These are phyloP conservation scores for Nomada ferruginata DNA, from an alignment of 2,888 invertebrate species.

Conservation along the genomic window DNA sequence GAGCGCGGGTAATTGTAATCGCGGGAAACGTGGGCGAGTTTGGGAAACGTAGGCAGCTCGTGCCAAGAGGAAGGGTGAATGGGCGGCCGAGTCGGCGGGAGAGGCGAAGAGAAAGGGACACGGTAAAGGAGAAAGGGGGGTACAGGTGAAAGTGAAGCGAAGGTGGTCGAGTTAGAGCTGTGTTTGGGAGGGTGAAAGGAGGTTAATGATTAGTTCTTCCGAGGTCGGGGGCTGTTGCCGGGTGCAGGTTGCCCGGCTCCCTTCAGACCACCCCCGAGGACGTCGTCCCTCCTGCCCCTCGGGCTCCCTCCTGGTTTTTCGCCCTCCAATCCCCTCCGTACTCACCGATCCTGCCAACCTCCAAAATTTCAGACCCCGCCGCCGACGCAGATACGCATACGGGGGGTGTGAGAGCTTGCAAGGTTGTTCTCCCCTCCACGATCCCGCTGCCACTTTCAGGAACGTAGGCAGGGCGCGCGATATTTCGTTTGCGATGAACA, in stretches of 20 bases:
- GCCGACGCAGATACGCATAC: slow-evolving; percentile 66
- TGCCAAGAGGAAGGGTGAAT: slow-evolving; percentile 13
- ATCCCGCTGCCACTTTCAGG: slow-evolving; percentile 66
- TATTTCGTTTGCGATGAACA: slow-evolving; percentile 15
- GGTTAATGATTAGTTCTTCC: slow-evolving; percentile 83
- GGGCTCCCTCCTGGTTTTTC: slow-evolving; percentile 47
- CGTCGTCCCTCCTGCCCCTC: slow-evolving; percentile 55
- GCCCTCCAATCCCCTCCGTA: slow-evolving; percentile 66
- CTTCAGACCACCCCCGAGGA: slow-evolving; percentile 68
- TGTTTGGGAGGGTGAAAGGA: slow-evolving; percentile 76
- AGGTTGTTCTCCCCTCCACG: slow-evolving; percentile 78
- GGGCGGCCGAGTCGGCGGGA: slow-evolving; percentile 1
- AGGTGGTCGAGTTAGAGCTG: slow-evolving; percentile 71
- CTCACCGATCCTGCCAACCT: slow-evolving; percentile 71
- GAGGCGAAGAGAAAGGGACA: slow-evolving; percentile 1
- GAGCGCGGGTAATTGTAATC: slow-evolving; percentile 69
- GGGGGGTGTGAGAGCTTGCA: slow-evolving; percentile 75
- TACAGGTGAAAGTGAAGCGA: slow-evolving; percentile 79
- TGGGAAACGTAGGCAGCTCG: slow-evolving; percentile 20
- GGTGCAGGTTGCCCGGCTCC: slow-evolving; percentile 80
- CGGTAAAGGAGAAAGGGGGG: slow-evolving; percentile 47
- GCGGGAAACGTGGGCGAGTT: slow-evolving; percentile 55
- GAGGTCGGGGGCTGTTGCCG: slow-evolving; percentile 83
- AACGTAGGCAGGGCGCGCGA: slow-evolving; percentile 66
- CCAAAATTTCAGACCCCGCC: slow-evolving; percentile 76